A percentile compares a stretch with the other conserved stretches of the same genome.
These are phyloP conservation scores for Triplophysa rosa DNA, from an alignment of 2,113 vertebrate genomes.

Conservation along the genomic window DNA sequence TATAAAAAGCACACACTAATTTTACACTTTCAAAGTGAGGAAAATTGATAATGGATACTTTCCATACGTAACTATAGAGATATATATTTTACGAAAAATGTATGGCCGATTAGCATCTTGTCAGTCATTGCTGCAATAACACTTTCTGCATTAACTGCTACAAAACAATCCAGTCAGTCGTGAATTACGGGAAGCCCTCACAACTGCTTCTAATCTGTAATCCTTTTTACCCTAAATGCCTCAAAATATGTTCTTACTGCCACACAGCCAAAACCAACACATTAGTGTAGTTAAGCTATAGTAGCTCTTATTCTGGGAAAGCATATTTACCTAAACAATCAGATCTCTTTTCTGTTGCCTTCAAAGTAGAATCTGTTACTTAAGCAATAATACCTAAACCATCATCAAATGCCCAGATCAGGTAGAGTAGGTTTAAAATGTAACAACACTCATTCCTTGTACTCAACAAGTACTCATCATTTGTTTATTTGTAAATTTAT, in stretches of 20 bases:
- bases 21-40: conserved; percentile 60
- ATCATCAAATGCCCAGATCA: not conserved
- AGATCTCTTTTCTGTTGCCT: conserved; percentile 5
- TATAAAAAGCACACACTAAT: conserved; percentile 71
- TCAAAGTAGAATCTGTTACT: not conserved
- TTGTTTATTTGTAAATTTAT: not conserved
- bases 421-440: no score
- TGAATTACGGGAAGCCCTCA: conserved; percentile 60
- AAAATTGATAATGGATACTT: conserved; percentile 65
- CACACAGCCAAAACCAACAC: conserved; percentile 28
- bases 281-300: not conserved
- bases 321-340: not conserved
- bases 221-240: conserved; percentile 3
- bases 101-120: conserved; percentile 67
- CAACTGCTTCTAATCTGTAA: conserved; percentile 31
- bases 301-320: not conserved
- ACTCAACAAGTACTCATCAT: not conserved
- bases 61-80: conserved; percentile 76
- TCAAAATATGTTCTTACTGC: conserved; percentile 8
- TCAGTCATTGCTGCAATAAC: conserved; percentile 73
- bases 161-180: conserved; percentile 71
- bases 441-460: no score
- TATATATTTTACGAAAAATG: conserved; percentile 73
- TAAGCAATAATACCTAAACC: conserved; percentile 19
- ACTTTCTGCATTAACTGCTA: conserved; percentile 66